Percentiles rank a stretch among this genome's conserved stretches.
These are phyloP conservation scores for Sesia apiformis DNA, from an alignment of 2,888 invertebrate genomes.

Conservation along the genomic window DNA sequence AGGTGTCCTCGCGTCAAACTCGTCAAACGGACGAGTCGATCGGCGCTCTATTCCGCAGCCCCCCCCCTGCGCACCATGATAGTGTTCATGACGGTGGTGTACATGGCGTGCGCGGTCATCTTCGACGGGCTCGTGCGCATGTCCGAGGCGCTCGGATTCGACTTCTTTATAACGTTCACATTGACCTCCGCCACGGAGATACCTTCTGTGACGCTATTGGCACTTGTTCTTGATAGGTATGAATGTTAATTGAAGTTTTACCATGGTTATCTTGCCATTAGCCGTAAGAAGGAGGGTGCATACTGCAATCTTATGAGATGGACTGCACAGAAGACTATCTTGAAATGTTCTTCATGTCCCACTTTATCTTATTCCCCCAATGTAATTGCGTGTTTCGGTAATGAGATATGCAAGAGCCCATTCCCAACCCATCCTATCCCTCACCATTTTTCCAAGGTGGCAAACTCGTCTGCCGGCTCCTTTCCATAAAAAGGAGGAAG, in stretches of 20 bases:
- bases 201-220: constrained; percentile 52
- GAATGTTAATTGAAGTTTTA: neutral
- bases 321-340: neutral
- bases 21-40: constrained; percentile 42
- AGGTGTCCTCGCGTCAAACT: constrained; percentile 47
- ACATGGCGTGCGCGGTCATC: constrained; percentile 53
- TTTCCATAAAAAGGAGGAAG: too few species aligned
- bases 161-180: constrained; percentile 64
- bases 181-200: constrained; percentile 62
- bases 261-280: neutral
- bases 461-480: too few species aligned
- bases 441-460: too few species aligned
- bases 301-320: neutral
- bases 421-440: too few species aligned
- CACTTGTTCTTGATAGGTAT: constrained; percentile 50
- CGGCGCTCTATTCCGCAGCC: constrained; percentile 33
- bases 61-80: constrained; percentile 37
- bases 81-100: constrained; percentile 42
- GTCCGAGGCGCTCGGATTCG: constrained; percentile 55
- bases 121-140: constrained; percentile 63
- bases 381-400: too few species aligned
- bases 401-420: too few species aligned
- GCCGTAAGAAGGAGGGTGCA: neutral
- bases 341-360: too few species aligned
- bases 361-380: too few species aligned